Base-by-base conservation (phyloP, 2,888 invertebrate species). In the Torymus tubicola region DNA sequence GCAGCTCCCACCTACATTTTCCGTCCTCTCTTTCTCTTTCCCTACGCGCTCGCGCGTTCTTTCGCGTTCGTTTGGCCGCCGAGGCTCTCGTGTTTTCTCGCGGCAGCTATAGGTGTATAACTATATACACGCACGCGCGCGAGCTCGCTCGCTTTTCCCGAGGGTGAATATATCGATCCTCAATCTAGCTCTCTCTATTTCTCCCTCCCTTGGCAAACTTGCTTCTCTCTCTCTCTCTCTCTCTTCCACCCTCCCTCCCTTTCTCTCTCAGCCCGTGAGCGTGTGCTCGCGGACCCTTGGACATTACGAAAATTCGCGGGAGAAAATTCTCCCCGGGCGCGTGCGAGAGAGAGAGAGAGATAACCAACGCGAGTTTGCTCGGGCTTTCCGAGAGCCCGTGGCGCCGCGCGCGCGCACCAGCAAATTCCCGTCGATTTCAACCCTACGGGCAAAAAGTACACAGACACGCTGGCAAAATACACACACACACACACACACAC, bases 91-190 rank as follows among this genome's bases (percentile, higher is more conserved):
- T 58, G 70, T 77, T 70, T 69, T 61, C 75, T 61, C 61, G 60
- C 31, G 52, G 53, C 63, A n/a, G 1, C 14, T 24, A 2, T 14
- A 16, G 12, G 12, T 2, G 18, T 63, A 42, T 16, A 57, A 13
- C 21, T 52, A 58, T 18, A 57, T 60, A 60, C n/a, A 63, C 21
- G 57, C 8, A 13, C 65, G 60, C 71, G 53, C 70, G 53, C 58
- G 21, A 31, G 65, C 42, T 60, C 61, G 60, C 74, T 58, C 63
- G 79, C 63, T 81, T 76, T 81, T 72, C 81, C 81, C 81, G 78
- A 81, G 81, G 78, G 74, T 75, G 74, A 81, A 81, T 81, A 42
- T 42, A 81, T 81, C 81, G 81, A 81, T 81, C 78, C 75, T 81
- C 75, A 78, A 78, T 81, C 81, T 81, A 78, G 70, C 50, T 57